Conservation (phyloP, 2,888 invertebrate genomes). For the Hipparchia semele region DNA sequence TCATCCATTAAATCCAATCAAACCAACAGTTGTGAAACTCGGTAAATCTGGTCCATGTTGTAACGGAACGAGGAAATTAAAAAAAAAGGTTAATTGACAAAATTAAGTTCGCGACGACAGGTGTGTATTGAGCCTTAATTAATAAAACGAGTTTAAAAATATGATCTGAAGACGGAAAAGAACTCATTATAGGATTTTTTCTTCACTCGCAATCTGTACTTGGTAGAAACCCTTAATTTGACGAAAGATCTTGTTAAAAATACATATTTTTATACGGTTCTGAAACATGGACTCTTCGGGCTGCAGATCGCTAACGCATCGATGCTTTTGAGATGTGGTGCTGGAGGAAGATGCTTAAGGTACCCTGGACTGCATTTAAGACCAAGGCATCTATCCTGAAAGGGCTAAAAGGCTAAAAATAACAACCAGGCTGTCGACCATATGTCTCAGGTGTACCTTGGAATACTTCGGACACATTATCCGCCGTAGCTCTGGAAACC, state of each 20-base stretch:
- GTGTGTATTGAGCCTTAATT: slow-evolving; percentile 32
- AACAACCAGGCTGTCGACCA: too few species aligned
- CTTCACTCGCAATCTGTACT: slow-evolving; percentile 10
- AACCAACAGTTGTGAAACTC: slow-evolving; percentile 29
- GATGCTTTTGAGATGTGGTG: too few species aligned
- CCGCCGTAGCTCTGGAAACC: too few species aligned
- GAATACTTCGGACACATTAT: too few species aligned
- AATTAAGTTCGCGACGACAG: slow-evolving; percentile 40
- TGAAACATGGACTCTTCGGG: too few species aligned
- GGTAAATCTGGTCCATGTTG: slow-evolving; percentile 25
- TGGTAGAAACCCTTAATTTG: slow-evolving; percentile 11
- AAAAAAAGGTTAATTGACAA: slow-evolving; percentile 37
- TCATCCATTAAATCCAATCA: slow-evolving; percentile 21
- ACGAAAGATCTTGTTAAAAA: slow-evolving; percentile 1
- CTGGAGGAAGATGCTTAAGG: too few species aligned
- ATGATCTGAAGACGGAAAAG: slow-evolving; percentile 27
- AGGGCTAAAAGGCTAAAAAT: too few species aligned
- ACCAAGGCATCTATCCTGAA: too few species aligned
- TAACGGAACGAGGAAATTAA: slow-evolving; percentile 28
- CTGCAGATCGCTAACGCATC: too few species aligned
- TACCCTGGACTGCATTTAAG: too few species aligned
- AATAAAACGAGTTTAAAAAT: slow-evolving; percentile 32
- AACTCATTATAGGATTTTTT: slow-evolving; percentile 35
- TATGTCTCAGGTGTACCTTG: too few species aligned
- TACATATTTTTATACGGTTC: too few species aligned